Base-by-base conservation (phyloP, 1,140 invertebrate species). In the Drosophila erecta region DNA sequence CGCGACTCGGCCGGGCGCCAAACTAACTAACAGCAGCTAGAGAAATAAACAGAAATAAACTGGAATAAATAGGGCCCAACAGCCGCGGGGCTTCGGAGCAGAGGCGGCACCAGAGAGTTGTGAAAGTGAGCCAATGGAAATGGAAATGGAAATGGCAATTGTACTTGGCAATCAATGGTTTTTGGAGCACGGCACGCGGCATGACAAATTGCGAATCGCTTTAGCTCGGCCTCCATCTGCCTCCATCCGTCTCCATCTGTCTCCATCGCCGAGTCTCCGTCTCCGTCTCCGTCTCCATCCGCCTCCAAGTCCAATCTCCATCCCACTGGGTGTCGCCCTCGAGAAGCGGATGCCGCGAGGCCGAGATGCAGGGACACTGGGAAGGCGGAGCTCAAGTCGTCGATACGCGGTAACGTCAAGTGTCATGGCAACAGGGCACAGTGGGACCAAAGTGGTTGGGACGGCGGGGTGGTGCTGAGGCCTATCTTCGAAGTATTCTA, bases 201-300 rank as follows among this genome's bases (percentile, higher is more conserved):
- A 71, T 78, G 76, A 81, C 65, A 81, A 81, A 79, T 81, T 75
- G 64, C 56, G 70, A 79, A 76, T 70, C 76, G 64, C 46, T 59
- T 70, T 62, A 40, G 41, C n/a, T 70, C 58, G 56, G 41, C n/a
- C 38, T 41, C 49, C 50, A 43, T 54, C 38, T 61, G 22, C 35
- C 17, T 43, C 38, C 15, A 15, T 61, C 35, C 24, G 17, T 17
- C 38, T 41, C 49, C 50, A 43, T 54, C 38, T 53, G 22, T 44
- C 17, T 43, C 38, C 15, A 15, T 61, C 35, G n/a, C 14, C 41
- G 20, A 35, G 14, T 43, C 24, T 17, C 17, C 17, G 1, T 17
- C 35, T 43, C 27, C 15, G 17, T 61, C 35, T 41, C 7, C 24
- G 17, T 17, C 38, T 41, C 49, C 50, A 43, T 54, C 38, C 53